Base-by-base conservation (phyloP, 2,888 invertebrate genomes). In the Pantelozetes paolii region DNA sequence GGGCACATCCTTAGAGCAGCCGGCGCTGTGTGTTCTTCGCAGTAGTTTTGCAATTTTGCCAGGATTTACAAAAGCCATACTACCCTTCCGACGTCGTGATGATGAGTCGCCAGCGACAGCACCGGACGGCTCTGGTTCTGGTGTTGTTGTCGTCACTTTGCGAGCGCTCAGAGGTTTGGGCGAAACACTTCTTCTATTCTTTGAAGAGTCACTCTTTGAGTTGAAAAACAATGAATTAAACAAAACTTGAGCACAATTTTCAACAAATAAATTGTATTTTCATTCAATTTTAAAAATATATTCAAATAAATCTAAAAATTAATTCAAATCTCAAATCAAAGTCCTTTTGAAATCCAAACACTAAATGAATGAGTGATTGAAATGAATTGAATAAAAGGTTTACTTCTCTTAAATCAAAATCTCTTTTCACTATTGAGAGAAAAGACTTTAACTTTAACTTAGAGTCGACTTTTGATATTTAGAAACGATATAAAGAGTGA, bases 1-100 rank as follows among this genome's bases (percentile, higher is more conserved):
- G 3, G 82, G 81, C 2, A 82, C 80, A 73, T 82, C 82, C 74
- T 82, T 81, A 28, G 80, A 80, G 77, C 82, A 81, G 26, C 83
- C 82, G 5, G 82, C 81, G 59, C 76, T 76, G 48, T 78, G 78
- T 1, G 78, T 78, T 40, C 78, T 71, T 57, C 78, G 59, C 36
- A 78, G 50, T 57, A 78, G 67, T 57, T 77, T 76, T 26, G 76
- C 76, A 28, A 77, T 48, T 23, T 75, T 75, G 13, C 76, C 76
- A 26, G 76, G 73, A 64, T 50, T 75, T 2, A 75, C 75, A 2
- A 71, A 70, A 28, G 73, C 74, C 13, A 72, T 57, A 13, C 72
- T 48, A 15, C 67, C 76, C 36, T 77, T 77, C 13, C 78, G 73
- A 5, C 72, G 59, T 30, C 40, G 75, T 72, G 18, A 75, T 73